A percentile compares a stretch with the other conserved stretches of the same genome.
phyloP scores from a whole-genome alignment of 2,113 vertebrate genomes.

The Melanerpes formicivorus region DNA sequence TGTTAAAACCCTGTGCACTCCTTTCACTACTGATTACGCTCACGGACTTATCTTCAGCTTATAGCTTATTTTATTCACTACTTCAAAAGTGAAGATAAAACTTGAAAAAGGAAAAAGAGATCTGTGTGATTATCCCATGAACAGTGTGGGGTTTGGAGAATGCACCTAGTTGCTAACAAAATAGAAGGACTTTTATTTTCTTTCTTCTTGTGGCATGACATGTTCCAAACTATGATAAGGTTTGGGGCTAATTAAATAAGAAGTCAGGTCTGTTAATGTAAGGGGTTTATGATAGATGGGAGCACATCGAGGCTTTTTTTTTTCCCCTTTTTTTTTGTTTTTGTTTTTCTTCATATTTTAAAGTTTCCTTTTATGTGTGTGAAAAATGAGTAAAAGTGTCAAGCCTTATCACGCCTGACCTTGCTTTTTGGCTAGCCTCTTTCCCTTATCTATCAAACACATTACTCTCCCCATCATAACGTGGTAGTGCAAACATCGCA shows the following conservation, averaged over 20 bases:
- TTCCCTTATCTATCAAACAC: constrained; percentile 82
- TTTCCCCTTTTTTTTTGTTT: constrained; percentile 25
- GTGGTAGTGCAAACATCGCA: constrained; percentile 77
- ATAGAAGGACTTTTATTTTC: not conserved
- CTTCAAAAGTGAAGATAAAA: constrained; percentile 27
- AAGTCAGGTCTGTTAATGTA: constrained; percentile 59
- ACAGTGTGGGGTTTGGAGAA: not conserved
- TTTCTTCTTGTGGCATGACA: constrained; percentile 6
- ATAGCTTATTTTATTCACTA: constrained; percentile 13
- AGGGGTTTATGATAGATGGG: constrained; percentile 47
- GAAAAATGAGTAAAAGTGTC: constrained; percentile 81
- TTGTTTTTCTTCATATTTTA: constrained; percentile 61
- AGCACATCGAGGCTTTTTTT: not conserved
- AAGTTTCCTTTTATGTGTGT: constrained; percentile 77
- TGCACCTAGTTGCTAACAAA: constrained; percentile 4
- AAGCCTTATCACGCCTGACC: constrained; percentile 79
- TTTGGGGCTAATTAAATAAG: constrained; percentile 66
- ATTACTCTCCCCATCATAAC: constrained; percentile 84
- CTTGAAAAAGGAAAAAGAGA: not conserved
- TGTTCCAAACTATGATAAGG: constrained; percentile 64
- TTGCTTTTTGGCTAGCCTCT: constrained; percentile 75
- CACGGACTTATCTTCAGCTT: constrained; percentile 25
- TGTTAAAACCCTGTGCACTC: not conserved
- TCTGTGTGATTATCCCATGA: constrained; percentile 30
- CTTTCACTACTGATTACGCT: not conserved